A percentile compares a stretch with the other conserved stretches of the same genome.
Conservation (phyloP, 2,797 vertebrate species). For the Eospalax fontanierii region DNA sequence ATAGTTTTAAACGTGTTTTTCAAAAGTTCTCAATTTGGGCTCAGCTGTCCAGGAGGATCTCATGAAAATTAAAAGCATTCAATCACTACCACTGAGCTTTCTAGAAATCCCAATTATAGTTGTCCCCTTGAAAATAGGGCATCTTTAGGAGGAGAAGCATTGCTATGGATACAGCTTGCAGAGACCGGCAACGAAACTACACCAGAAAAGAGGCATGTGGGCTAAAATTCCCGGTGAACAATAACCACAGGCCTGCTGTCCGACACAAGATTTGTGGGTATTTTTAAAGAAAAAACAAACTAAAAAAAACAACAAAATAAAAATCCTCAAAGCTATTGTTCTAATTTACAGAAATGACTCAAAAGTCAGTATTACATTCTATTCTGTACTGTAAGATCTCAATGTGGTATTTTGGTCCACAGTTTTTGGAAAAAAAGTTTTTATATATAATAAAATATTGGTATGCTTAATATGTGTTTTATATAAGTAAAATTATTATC, state of each 20-base stretch:
- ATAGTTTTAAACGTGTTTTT: conserved; percentile 42
- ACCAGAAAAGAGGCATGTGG: not conserved
- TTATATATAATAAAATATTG: conserved; percentile 82
- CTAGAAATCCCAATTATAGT: conserved; percentile 64
- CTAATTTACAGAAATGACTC: conserved; percentile 83
- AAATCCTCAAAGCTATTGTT: conserved; percentile 20
- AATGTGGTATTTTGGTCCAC: conserved; percentile 87
- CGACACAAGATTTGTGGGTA: not conserved
- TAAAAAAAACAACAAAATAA: not conserved
- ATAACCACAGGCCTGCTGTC: not conserved
- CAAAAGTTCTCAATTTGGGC: conserved; percentile 63
- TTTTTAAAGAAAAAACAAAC: not conserved
- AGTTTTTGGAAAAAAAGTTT: conserved; percentile 84
- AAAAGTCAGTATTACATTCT: conserved; percentile 82
- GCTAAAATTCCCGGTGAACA: conserved; percentile 53
- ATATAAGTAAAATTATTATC: conserved; percentile 85
- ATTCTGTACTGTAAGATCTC: conserved; percentile 84
- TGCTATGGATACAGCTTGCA: conserved; percentile 59
- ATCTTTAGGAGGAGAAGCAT: conserved; percentile 50
- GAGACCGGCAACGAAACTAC: conserved; percentile 55
- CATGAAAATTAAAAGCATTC: conserved; percentile 73
- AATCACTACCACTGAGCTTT: conserved; percentile 38
- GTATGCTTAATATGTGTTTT: conserved; percentile 86
- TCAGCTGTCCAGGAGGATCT: conserved; percentile 51
- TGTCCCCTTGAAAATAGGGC: conserved; percentile 42